A percentile compares a stretch with the other conserved stretches of the same genome.
Evolutionary conservation across 2,888 invertebrate genomes (phyloP).

Genomic region (Lasioglossum malachurum): DNA sequence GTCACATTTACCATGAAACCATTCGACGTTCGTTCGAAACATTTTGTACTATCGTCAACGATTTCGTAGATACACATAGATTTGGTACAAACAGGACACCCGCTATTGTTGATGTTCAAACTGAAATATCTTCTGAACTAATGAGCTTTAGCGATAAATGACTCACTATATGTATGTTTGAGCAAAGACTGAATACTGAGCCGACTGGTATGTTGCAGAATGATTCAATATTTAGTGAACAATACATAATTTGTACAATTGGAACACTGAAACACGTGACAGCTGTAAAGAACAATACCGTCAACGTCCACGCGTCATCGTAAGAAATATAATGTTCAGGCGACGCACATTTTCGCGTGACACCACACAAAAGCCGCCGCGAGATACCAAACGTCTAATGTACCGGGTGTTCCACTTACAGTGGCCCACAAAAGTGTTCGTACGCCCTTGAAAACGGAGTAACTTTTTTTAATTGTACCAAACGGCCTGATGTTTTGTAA

Average conservation of each 20-base stretch:
- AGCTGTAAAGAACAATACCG: neutral
- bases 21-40: neutral
- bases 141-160: neutral
- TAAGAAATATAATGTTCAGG: neutral
- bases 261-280: neutral
- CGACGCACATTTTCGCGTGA: conserved; percentile 36
- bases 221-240: neutral
- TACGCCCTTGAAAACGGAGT: too few species aligned
- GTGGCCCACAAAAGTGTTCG: too few species aligned
- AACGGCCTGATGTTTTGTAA: too few species aligned
- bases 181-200: neutral
- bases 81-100: neutral
- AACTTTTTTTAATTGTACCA: too few species aligned
- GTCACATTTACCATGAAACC: neutral
- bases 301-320: neutral
- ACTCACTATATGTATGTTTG: neutral
- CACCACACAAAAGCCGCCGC: conserved; percentile 22
- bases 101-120: neutral
- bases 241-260: neutral
- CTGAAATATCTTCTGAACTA: neutral
- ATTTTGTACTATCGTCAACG: neutral
- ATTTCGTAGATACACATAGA: neutral
- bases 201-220: neutral
- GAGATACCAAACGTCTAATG: conserved; percentile 33
- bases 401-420: neutral